phyloP scores from a whole-genome alignment of 2,888 invertebrate genomes.

The Conistra vaccinii region DNA sequence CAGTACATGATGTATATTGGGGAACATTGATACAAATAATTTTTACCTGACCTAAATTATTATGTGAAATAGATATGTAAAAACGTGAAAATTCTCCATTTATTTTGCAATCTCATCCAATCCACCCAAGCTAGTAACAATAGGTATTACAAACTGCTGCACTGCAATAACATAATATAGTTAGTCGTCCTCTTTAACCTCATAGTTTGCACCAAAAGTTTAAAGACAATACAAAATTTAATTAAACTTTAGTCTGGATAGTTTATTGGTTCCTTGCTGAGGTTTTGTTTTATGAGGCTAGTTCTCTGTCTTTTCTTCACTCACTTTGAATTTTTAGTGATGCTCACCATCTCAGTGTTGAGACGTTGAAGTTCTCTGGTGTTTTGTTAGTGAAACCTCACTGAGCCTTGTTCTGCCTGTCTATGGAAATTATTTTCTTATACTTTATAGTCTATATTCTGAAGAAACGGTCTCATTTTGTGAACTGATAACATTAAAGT shows the following conservation, averaged over 20 bases:
- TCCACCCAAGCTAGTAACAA: not conserved
- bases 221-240: slow-evolving; percentile 89
- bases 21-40: not conserved
- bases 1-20: not conserved
- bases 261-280: slow-evolving; percentile 83
- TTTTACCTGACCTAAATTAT: not conserved
- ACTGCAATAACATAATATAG: not conserved
- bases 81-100: not conserved
- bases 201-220: slow-evolving; percentile 68
- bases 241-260: slow-evolving; percentile 86
- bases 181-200: not conserved
- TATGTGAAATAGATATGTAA: not conserved
- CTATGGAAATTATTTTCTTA: not conserved
- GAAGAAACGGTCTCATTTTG: not conserved
- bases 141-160: not conserved
- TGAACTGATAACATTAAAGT: not conserved
- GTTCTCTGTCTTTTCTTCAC: slow-evolving; percentile 70
- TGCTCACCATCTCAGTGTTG: slow-evolving; percentile 18
- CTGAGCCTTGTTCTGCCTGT: not conserved
- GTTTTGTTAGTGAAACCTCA: not conserved
- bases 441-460: too few species aligned
- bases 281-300: slow-evolving; percentile 78
- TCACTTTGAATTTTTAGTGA: slow-evolving; percentile 52
- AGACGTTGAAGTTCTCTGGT: not conserved
- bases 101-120: too few species aligned